Evolutionary conservation across 2,113 vertebrate species (phyloP).

Genomic region (Scopus umbretta): DNA sequence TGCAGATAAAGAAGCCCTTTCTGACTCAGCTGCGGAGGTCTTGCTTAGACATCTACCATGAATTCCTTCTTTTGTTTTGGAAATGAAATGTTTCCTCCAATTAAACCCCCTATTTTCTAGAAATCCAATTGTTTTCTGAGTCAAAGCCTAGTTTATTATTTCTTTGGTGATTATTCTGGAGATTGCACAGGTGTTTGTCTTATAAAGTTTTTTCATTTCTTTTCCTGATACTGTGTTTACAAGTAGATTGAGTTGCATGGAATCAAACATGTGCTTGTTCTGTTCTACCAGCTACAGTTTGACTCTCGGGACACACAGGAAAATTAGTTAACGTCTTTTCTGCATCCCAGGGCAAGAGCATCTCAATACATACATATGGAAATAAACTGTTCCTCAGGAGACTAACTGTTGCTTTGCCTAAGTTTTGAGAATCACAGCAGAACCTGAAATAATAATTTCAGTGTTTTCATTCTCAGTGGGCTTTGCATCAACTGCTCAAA

Average conservation of each 20-base stretch:
- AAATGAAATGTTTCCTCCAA: constrained; percentile 42
- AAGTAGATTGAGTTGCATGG: not conserved
- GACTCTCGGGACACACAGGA: not conserved
- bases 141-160: not conserved
- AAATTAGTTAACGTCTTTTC: not conserved
- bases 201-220: not conserved
- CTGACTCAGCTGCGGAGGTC: not conserved
- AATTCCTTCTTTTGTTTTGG: not conserved
- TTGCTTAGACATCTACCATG: not conserved
- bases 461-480: not conserved
- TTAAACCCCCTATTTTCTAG: not conserved
- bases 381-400: not conserved
- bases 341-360: not conserved
- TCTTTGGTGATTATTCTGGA: not conserved
- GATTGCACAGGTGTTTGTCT: not conserved
- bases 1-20: constrained; percentile 5
- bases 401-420: not conserved
- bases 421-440: not conserved
- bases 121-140: constrained; percentile 3
- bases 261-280: not conserved
- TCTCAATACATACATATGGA: not conserved
- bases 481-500: not conserved
- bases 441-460: not conserved
- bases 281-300: not conserved
- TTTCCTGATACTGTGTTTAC: not conserved